Base-by-base conservation (phyloP, 2,113 vertebrate species). In the Urocynchramus pylzowi region DNA sequence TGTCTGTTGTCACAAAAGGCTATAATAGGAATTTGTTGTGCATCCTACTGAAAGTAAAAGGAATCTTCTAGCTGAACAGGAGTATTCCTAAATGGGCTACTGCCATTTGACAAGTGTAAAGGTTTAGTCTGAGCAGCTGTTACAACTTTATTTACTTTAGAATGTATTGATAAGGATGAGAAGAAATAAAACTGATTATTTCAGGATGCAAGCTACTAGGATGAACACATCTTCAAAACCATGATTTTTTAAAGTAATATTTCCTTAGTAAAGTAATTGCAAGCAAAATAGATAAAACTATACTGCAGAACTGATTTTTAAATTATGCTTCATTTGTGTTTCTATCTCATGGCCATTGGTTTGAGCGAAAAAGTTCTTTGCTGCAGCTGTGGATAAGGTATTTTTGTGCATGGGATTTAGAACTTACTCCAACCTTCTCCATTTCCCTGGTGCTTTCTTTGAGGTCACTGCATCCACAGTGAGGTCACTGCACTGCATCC, bases 71-170 rank as follows among this genome's bases (percentile, higher is more conserved):
- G 44, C 53, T 79, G 37, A 85, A 69, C 73, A 91, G 41, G 11
- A 79, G 20, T 37, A 53, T 15, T 24, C 30, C 57, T 59, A 61
- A 85, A 85, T 6, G 4, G 30, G 42, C 23, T 73, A 50, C 63
- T 85, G 61, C 39, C 57, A 90, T 37, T 69, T 83, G 68, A 85
- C 27, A 87, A 85, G 93, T 42, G 47, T 37, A 77, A 61, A 80
- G 45, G 35, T 88, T 96, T 86, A 67, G 56, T 77, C 35, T 53
- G 30, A 93, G 64, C 64, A 84, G 75, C 67, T 89, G 70, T 63
- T 76, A 63, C 44, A 90, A 49, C 71, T 93, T 87, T 65, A 71
- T 92, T 94, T 91, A 79, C 65, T 84, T 93, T 69, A 80, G 49
- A 67, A 93, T 65, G 74, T 26, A 77, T 30, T 73, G 67, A 59